Evolutionary conservation across 2,888 invertebrate species (phyloP), one percentile per base, ranked within the genome.

Genomic region (Colostygia pectinataria): DNA sequence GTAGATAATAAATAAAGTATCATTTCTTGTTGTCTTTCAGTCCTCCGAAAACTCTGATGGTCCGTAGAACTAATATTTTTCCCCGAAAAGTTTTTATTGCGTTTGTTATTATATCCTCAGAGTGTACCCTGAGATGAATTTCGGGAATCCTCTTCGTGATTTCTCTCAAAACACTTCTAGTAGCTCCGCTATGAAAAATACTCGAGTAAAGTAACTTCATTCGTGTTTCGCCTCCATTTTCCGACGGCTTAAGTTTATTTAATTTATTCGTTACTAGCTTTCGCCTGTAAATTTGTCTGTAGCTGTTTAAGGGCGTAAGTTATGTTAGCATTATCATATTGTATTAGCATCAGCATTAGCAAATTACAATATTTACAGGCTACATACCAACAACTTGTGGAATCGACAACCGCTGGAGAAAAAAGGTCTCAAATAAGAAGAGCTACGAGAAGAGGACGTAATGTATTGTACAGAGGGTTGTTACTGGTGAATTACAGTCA

Each of bases 51-150:
- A 71, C 68, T 65, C 61, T 57, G 63, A 63, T 67, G 65, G 65
- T 69, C 61, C 55, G 60, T 68, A 68, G 66, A 73, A 76, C 72
- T 74, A 79, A 78, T 77, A 79, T 75, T 75, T 71, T 65, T 55
- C 42, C 47, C 53, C 53, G 53, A 57, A 71, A 80, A 80, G 71
- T 73, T 80, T 77, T 71, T 72, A 74, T 74, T 72, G 59, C 68
- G 63, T 74, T 73, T 77, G 73, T 79, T 80, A 74, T 78, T 72
- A 68, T 75, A 73, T 69, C 68, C 58, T 44, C 42, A 43, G 59
- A 33, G 33, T 33, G 18, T 69, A 65, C 61, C 59, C 63, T 44
- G 49, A 57, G 64, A 68, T 69, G 65, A 76, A 72, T 70, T 66
- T 59, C 61, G 60, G 56, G 61, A 61, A 64, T 68, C 59, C 64